phyloP scores from a whole-genome alignment of 2,113 vertebrate species.

The Dromas ardeola region DNA sequence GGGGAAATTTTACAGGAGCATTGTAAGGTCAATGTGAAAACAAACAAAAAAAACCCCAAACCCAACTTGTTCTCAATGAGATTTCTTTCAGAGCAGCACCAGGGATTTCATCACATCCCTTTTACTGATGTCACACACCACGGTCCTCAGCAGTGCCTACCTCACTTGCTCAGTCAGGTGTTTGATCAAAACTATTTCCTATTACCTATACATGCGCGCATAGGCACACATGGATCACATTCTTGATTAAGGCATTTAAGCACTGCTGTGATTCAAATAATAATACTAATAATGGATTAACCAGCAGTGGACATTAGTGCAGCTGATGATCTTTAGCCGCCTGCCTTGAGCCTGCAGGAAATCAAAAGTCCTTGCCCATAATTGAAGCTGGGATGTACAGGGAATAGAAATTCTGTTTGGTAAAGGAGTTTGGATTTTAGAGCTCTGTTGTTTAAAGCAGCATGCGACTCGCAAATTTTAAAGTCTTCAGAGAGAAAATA shows the following conservation, averaged over 20 bases:
- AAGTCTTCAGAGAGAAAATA: conserved; percentile 4
- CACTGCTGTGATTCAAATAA: conserved; percentile 4
- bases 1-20: background rate
- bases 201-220: background rate
- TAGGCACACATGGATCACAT: background rate
- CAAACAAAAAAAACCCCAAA: background rate
- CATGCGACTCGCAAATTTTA: background rate
- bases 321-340: conserved; percentile 41
- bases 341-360: conserved; percentile 43
- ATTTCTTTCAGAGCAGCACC: background rate
- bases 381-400: background rate
- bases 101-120: background rate
- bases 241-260: conserved; percentile 6
- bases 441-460: conserved; percentile 1
- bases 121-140: background rate
- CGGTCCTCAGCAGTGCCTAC: background rate
- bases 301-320: conserved; percentile 5
- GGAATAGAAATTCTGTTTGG: background rate
- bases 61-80: background rate
- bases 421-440: background rate
- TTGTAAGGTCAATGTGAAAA: background rate
- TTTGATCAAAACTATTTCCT: background rate
- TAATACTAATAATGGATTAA: conserved; percentile 36
- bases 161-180: background rate
- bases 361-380: background rate